Evolutionary conservation across 92 coral and sea anemone species (phyloP).

Genomic region (Galaxea fascicularis): DNA sequence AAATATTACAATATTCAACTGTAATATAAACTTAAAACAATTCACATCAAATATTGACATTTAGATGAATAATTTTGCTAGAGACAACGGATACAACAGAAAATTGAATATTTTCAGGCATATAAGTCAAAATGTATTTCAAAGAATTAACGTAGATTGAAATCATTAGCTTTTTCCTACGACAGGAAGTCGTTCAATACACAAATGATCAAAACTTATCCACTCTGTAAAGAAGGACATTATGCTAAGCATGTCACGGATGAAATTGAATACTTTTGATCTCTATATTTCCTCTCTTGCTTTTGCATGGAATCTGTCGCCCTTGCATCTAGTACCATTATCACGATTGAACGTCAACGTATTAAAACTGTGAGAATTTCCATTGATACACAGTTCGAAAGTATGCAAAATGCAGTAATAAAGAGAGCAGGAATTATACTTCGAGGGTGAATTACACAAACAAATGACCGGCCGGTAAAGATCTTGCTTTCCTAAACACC

Average conservation of each 20-base stretch:
- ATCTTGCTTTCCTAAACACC: background rate
- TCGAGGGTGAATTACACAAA: slow-evolving; percentile 12
- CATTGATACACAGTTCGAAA: background rate
- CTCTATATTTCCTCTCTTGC: background rate
- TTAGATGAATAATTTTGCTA: background rate
- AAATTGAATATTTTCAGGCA: background rate
- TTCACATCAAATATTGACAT: background rate
- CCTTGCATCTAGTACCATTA: no score
- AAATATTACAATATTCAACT: background rate
- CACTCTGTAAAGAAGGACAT: background rate
- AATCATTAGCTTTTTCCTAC: slow-evolving; percentile 3
- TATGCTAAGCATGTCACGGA: slow-evolving; percentile 6
- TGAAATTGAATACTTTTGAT: background rate
- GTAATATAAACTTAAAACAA: background rate
- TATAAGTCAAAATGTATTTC: background rate
- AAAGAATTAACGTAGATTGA: background rate
- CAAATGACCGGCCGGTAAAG: slow-evolving; percentile 5
- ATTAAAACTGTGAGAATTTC: background rate
- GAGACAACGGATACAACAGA: background rate
- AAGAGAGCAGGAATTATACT: background rate
- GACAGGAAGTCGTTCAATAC: slow-evolving; percentile 15
- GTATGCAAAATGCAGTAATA: background rate
- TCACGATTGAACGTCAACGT: background rate
- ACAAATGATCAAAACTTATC: background rate
- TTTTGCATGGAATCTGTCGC: background rate